These are phyloP conservation scores for Tetraodon nigroviridis DNA, from an alignment of 2,113 vertebrate species.

Conservation along the genomic window DNA sequence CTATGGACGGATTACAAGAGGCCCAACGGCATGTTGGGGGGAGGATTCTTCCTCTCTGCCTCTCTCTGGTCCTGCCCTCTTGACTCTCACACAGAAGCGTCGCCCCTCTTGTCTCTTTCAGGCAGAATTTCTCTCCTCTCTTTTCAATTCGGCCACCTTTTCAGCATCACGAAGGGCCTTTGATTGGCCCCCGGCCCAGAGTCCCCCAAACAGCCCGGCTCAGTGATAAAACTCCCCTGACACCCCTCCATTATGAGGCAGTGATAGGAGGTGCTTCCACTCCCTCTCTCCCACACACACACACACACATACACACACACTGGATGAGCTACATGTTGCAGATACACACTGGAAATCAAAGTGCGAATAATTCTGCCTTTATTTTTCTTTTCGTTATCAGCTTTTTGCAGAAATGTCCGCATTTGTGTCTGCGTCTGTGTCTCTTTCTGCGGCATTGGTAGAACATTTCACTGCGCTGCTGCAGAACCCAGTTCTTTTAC, in stretches of 20 bases:
- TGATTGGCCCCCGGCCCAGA: conserved; percentile 39
- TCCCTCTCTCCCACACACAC: background rate
- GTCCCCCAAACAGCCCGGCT: conserved; percentile 46
- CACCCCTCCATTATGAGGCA: conserved; percentile 55
- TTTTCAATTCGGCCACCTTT: conserved; percentile 65
- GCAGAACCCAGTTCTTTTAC: background rate
- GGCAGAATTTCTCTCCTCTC: conserved; percentile 30
- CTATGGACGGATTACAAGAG: conserved; percentile 53
- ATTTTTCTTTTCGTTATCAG: conserved; percentile 51
- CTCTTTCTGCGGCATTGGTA: conserved; percentile 24
- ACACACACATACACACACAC: conserved; percentile 7
- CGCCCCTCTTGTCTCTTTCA: background rate
- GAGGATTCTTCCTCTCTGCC: conserved; percentile 25
- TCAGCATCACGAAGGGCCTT: conserved; percentile 46
- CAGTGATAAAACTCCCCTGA: conserved; percentile 68
- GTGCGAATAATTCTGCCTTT: too few species aligned
- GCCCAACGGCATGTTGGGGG: conserved; percentile 53
- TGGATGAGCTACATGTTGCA: background rate
- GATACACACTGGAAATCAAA: conserved; percentile 10
- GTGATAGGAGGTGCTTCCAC: conserved; percentile 47
- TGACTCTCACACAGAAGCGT: conserved; percentile 38
- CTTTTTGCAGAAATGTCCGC: conserved; percentile 23
- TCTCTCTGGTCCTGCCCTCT: conserved; percentile 48
- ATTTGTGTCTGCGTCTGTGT: conserved; percentile 42
- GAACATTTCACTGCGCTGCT: conserved; percentile 4